Conservation (phyloP, 2,797 vertebrate species). For the Microctenopoma lineatum region DNA sequence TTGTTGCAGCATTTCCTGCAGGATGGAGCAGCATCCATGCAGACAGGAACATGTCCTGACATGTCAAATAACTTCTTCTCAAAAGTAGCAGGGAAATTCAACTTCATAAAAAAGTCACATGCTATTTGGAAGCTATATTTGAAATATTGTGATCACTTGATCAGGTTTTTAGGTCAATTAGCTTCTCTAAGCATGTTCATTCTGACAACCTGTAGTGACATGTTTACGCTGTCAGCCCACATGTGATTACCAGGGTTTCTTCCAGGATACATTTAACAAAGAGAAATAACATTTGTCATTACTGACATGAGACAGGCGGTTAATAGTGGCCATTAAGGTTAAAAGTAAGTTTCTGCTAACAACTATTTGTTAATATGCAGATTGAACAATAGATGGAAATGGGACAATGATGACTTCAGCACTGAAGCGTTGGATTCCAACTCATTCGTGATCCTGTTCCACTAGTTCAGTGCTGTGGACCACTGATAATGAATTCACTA, state of each 20-base stretch:
- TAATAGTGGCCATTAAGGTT: neutral
- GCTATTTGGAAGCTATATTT: neutral
- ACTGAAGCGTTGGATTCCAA: constrained; percentile 12
- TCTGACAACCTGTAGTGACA: neutral
- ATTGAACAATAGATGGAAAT: neutral
- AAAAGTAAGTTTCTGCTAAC: neutral
- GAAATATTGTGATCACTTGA: neutral
- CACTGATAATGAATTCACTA: neutral
- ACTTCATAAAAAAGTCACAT: neutral
- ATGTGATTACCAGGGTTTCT: neutral
- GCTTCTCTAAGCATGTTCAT: neutral
- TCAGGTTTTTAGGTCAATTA: neutral
- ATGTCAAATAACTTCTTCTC: neutral
- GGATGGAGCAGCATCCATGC: neutral
- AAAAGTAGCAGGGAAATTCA: neutral
- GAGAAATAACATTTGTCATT: neutral
- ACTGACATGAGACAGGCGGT: constrained; percentile 6
- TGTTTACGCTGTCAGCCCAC: neutral
- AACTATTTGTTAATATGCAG: neutral
- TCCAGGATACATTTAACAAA: constrained; percentile 4
- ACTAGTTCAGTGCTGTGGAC: constrained; percentile 22
- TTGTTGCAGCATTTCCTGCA: constrained; percentile 32
- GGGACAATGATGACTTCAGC: constrained; percentile 9
- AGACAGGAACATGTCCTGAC: constrained; percentile 25
- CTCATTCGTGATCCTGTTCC: constrained; percentile 34